phyloP scores from a whole-genome alignment of 2,797 vertebrate genomes.

The Acanthiza pusilla region DNA sequence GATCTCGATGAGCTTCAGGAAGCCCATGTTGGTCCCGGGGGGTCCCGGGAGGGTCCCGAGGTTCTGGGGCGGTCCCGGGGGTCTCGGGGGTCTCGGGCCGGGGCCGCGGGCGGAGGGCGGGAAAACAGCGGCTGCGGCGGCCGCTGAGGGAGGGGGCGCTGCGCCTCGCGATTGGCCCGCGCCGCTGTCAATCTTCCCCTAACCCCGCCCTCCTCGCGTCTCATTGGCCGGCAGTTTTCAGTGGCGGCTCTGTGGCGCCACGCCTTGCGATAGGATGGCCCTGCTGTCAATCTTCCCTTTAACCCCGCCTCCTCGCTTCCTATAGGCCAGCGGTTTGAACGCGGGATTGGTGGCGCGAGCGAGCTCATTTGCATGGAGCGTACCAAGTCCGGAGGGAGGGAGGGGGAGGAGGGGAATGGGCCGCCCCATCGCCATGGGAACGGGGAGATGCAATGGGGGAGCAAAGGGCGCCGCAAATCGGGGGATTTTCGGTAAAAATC shows the following conservation, averaged over 20 bases:
- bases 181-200: rapidly evolving
- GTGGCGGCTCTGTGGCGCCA: rapidly evolving
- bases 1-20: constrained; percentile 19
- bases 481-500: neutral
- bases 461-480: neutral
- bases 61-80: neutral
- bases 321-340: neutral
- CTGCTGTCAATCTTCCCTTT: rapidly evolving
- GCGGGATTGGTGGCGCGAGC: neutral
- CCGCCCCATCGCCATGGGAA: neutral
- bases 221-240: neutral
- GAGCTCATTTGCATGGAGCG: neutral
- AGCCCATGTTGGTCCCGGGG: neutral
- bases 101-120: neutral
- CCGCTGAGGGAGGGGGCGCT: neutral
- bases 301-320: neutral
- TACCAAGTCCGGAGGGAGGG: neutral
- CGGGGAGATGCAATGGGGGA: neutral
- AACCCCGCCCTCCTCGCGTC: neutral
- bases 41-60: neutral
- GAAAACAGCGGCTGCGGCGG: neutral
- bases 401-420: neutral
- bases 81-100: neutral
- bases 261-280: rapidly evolving
- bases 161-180: neutral